phyloP scores from a whole-genome alignment of 2,888 invertebrate genomes.

The Monopis laevigella region DNA sequence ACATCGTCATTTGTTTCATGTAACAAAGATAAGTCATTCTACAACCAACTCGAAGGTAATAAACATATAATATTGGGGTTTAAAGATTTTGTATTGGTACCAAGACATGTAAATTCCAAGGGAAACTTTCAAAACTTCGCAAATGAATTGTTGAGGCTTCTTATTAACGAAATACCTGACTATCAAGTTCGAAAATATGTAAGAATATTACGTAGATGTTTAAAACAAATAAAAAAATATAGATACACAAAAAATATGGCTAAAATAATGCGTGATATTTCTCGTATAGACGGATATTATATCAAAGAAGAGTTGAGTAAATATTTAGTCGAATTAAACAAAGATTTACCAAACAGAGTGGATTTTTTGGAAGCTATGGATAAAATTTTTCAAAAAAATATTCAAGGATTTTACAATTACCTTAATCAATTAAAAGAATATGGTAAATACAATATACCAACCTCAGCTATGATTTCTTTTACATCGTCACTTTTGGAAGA shows the following conservation, averaged over 20 bases:
- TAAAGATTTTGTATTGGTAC: conserved; percentile 9
- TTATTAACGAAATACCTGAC: conserved; percentile 27
- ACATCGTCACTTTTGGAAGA: too few species aligned
- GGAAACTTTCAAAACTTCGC: conserved; percentile 37
- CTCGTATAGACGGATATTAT: conserved; percentile 25
- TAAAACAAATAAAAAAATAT: conserved; percentile 25
- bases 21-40: too few species aligned
- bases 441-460: too few species aligned
- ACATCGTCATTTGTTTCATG: too few species aligned
- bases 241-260: conserved; percentile 25
- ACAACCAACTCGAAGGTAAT: too few species aligned
- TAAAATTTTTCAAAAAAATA: conserved; percentile 27
- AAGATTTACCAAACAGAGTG: conserved; percentile 20
- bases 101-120: conserved; percentile 20
- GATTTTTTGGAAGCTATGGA: conserved; percentile 36
- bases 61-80: too few species aligned
- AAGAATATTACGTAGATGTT: conserved; percentile 24
- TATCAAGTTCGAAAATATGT: conserved; percentile 28
- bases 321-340: conserved; percentile 24
- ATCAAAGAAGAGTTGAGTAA: conserved; percentile 24
- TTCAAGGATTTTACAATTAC: too few species aligned
- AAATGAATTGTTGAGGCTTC: conserved; percentile 25
- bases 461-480: too few species aligned
- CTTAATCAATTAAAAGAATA: too few species aligned
- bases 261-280: conserved; percentile 25